Percentiles rank a stretch among this genome's conserved stretches.
Evolutionary conservation across 92 coral and sea anemone species (phyloP).

Genomic region (Palythoa grandiflora): DNA sequence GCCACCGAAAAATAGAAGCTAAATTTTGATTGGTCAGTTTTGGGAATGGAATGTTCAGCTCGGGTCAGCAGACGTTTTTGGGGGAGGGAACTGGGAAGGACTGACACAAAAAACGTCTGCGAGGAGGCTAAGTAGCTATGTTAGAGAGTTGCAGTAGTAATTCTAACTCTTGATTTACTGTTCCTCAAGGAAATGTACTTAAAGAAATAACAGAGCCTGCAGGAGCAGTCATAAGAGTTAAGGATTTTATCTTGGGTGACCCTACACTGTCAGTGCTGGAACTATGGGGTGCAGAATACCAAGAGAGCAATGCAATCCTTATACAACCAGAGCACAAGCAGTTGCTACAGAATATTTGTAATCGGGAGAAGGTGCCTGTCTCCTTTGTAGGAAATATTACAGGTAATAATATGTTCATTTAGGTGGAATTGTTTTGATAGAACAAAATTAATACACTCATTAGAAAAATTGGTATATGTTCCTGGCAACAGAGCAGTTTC

Average conservation of each 20-base stretch:
- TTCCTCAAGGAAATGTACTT: slow-evolving; percentile 86
- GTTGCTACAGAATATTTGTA: slow-evolving; percentile 74
- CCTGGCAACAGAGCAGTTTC: no score
- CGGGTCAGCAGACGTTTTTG: no score
- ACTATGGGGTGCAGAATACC: slow-evolving; percentile 99
- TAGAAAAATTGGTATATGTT: no score
- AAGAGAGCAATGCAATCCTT: slow-evolving; percentile 94
- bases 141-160: no score
- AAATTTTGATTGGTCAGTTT: no score
- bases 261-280: slow-evolving; percentile 97
- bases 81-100: no score
- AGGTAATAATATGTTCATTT: slow-evolving; percentile 54
- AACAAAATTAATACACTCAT: no score
- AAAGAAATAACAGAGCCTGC: slow-evolving; percentile 97
- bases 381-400: slow-evolving; percentile 94
- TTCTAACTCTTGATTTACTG: not conserved
- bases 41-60: no score
- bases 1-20: no score
- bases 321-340: slow-evolving; percentile 73
- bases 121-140: no score
- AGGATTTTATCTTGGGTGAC: slow-evolving; percentile 90
- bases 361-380: slow-evolving; percentile 92
- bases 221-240: slow-evolving; percentile 85
- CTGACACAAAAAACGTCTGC: no score
- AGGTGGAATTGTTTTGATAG: no score